These are phyloP conservation scores for Kryptopterus vitreolus DNA, from an alignment of 2,797 vertebrate genomes.

Conservation along the genomic window DNA sequence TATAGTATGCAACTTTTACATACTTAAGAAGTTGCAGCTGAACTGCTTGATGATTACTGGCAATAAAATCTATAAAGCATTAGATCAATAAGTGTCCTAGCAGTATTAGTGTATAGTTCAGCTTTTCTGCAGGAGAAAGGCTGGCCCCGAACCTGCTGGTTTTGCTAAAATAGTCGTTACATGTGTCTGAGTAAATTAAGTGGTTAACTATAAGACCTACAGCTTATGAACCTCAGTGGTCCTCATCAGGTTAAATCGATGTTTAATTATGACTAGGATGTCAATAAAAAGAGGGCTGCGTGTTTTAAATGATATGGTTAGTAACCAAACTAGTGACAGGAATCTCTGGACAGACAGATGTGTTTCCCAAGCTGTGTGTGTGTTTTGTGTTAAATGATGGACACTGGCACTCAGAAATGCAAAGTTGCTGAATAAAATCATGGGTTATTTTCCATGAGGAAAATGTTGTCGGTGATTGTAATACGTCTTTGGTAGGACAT, in stretches of 20 bases:
- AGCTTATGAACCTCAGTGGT: background rate
- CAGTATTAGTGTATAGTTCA: no score
- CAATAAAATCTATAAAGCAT: no score
- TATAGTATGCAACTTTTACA: no score
- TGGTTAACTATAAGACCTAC: background rate
- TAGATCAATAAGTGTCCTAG: no score
- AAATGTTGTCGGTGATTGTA: background rate
- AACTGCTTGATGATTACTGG: no score
- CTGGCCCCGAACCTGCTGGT: no score
- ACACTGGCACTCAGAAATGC: background rate
- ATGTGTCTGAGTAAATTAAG: background rate
- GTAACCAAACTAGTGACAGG: slow-evolving; percentile 11
- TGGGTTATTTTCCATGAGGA: background rate
- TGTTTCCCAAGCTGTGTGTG: background rate
- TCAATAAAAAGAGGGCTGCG: background rate
- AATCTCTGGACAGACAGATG: background rate
- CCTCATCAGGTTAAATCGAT: background rate
- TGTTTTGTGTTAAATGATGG: background rate
- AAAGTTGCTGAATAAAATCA: background rate
- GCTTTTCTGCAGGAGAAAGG: no score
- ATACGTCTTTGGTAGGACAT: background rate
- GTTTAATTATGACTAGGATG: background rate
- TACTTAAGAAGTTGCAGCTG: no score
- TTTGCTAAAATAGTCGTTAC: no score
- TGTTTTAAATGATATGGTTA: background rate